Conservation (phyloP, 2,888 invertebrate genomes). For the Zootermopsis nevadensis region DNA sequence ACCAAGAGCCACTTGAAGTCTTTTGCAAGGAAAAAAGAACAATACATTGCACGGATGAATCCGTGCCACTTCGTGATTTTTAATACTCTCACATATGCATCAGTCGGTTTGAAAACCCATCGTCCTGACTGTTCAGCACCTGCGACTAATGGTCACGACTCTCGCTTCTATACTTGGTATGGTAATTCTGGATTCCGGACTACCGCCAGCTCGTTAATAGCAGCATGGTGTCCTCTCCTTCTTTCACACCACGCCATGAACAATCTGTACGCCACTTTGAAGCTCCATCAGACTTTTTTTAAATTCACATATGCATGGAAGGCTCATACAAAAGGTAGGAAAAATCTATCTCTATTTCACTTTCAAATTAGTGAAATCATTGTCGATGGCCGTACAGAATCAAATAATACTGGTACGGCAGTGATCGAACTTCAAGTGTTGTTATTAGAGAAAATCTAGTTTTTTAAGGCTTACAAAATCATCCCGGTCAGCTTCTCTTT, state of each 20-base stretch:
- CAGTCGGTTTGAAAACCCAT: conserved; percentile 6
- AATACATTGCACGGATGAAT: not conserved
- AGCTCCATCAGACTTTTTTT: not conserved
- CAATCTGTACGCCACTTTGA: not conserved
- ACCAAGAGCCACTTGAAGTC: conserved; percentile 18
- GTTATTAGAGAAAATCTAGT: not conserved
- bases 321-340: not conserved
- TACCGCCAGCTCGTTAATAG: conserved; percentile 22
- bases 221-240: too few relatives aligned
- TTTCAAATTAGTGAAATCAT: conserved; percentile 21
- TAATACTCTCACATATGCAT: conserved; percentile 11
- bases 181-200: conserved; percentile 22
- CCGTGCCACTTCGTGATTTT: not conserved
- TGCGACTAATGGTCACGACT: conserved; percentile 24
- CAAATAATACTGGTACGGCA: not conserved
- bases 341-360: not conserved
- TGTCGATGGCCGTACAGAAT: not conserved
- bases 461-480: too few relatives aligned
- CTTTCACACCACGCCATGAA: not conserved
- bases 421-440: not conserved
- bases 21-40: not conserved
- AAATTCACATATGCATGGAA: not conserved
- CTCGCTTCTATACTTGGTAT: conserved; percentile 19
- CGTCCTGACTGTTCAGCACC: not conserved
- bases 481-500: too few relatives aligned